Evolutionary conservation across 2,888 invertebrate species (phyloP).

Genomic region (Asteroscopus sphinx): DNA sequence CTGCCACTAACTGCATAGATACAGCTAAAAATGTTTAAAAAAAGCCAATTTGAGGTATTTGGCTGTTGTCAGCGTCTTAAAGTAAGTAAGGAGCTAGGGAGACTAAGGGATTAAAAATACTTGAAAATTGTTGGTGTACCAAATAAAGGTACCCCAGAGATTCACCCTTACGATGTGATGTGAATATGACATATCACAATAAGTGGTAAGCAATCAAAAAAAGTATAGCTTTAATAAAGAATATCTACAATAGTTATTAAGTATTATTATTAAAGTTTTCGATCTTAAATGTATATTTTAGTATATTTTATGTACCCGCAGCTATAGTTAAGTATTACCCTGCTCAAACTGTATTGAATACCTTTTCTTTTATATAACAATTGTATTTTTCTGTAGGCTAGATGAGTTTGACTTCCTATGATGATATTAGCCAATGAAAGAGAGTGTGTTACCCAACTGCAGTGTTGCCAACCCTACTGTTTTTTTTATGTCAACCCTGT

Average conservation of each 20-base stretch:
- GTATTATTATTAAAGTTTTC: slow-evolving; percentile 10
- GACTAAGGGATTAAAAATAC: too few relatives aligned
- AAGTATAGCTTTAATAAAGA: slow-evolving; percentile 57
- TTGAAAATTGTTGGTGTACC: too few relatives aligned
- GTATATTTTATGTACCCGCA: slow-evolving; percentile 9
- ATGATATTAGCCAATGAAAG: too few relatives aligned
- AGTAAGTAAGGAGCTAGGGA: too few relatives aligned
- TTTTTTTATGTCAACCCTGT: too few relatives aligned
- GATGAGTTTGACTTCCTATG: slow-evolving; percentile 15
- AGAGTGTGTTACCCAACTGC: too few relatives aligned
- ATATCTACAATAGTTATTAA: slow-evolving; percentile 41
- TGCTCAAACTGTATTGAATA: slow-evolving; percentile 35
- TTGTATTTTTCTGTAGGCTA: background rate
- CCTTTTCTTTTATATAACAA: background rate
- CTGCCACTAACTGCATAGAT: too few relatives aligned
- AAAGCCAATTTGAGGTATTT: too few relatives aligned
- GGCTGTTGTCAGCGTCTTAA: too few relatives aligned
- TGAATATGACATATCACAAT: background rate
- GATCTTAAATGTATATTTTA: slow-evolving; percentile 12
- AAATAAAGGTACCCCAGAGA: background rate
- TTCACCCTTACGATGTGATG: background rate
- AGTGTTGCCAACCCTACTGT: too few relatives aligned
- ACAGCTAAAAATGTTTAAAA: too few relatives aligned
- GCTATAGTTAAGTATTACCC: slow-evolving; percentile 8
- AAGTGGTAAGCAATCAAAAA: slow-evolving; percentile 19